Base-by-base conservation (phyloP, 1,140 invertebrate species). In the Rhagoletis pomonella region DNA sequence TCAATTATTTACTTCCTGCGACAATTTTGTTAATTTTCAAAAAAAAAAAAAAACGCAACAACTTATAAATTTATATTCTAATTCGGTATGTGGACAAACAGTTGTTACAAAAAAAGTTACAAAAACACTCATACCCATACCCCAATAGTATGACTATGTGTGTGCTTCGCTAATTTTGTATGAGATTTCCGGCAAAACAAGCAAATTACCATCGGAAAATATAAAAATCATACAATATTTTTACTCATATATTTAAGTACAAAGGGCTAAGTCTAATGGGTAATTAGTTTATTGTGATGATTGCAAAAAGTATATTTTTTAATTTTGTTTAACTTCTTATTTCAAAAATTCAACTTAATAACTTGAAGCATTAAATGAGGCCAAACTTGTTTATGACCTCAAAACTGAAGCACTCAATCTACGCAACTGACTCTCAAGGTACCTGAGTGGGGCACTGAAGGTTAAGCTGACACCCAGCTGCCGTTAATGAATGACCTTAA, bases 1-100 rank as follows among this genome's bases (percentile, higher is more conserved):
- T 85, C 55, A 85, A 85, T 85, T 85, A 85, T 85, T 85, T 59
- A 60, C 59, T 85, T 85, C 84, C 84, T 85, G 84, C 29, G 39
- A 85, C 84, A 85, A 42, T 62, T 60, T 85, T 85, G 84, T 60
- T 85, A 85, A 85, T 85, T 85, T 59, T 60, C 12, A n/a, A 62
- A 81, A 50, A 81, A 50, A 81, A 55, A 73, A 73, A 73, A 55
- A 3, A 55, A 55, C 50, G 4, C 42, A 77, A 44, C 44, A 77
- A 64, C 69, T 17, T 77, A 47, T 9, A 81, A 50, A 50, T 19
- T 77, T 77, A 44, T 77, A 2, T 77, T 77, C 64, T 29, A 67
- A 29, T 5, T 19, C 12, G 1, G n/a, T 2, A 14, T 77, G 44
- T 55, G 44, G 17, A 81, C n/a, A 81, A 81, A 42, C 4, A 77